Evolutionary conservation across 2,797 vertebrate species (phyloP).

Genomic region (Bradypodion ventrale): DNA sequence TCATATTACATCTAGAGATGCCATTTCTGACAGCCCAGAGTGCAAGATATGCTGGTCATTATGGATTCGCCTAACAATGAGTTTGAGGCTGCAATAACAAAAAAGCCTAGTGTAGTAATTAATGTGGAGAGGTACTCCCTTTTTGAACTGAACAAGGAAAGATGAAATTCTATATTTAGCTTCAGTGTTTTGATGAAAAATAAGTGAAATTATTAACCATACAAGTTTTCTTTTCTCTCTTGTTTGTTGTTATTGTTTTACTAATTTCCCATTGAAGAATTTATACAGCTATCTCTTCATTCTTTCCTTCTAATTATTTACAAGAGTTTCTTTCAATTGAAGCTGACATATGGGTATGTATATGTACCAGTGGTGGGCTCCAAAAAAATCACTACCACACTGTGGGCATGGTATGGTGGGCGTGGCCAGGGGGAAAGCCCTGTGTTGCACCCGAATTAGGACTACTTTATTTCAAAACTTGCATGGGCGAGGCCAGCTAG

Average conservation of each 20-base stretch:
- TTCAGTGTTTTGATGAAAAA: not conserved
- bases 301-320: not conserved
- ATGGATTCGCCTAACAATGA: not conserved
- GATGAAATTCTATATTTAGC: not conserved
- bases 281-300: not conserved
- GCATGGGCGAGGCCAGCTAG: too few species aligned
- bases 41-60: not conserved
- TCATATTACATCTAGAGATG: not conserved
- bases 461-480: too few species aligned
- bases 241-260: not conserved
- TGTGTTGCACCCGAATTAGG: too few species aligned
- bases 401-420: too few species aligned
- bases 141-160: not conserved
- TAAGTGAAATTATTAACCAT: slow-evolving; percentile 13
- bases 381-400: too few species aligned
- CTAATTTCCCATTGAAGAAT: slow-evolving; percentile 29
- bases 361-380: too few species aligned
- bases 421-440: too few species aligned
- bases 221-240: not conserved
- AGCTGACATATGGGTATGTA: not conserved
- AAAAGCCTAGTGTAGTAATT: not conserved
- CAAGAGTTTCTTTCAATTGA: slow-evolving; percentile 30
- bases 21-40: not conserved
- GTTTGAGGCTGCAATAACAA: not conserved
- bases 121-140: not conserved